Base-by-base conservation (phyloP, 2,888 invertebrate genomes). In the Harpalus rubripes region DNA sequence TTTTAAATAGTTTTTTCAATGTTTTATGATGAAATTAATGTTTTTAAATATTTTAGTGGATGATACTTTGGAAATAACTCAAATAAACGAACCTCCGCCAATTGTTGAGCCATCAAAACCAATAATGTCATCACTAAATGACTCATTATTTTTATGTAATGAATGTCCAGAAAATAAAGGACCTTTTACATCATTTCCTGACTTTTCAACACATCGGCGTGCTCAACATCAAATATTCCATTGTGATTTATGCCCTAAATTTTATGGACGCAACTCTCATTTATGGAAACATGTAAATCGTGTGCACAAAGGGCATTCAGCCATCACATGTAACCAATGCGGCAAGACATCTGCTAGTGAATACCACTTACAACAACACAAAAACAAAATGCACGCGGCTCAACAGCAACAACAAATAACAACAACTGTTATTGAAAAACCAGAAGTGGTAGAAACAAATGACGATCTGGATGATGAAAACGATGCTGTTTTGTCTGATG, bases 251-350 rank as follows among this genome's bases (percentile, higher is more conserved):
- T 94, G 94, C 87, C 92, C 92, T 87, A 94, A 94, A 87, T 93
- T 92, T 87, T 94, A 94, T 87, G 93, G 93, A 0, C 89, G 93
- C 10, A 93, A 93, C 26, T 93, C 93, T 8, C 94, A 94, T 87
- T 88, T 94, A 10, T 94, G 94, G 94, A 94, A 94, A 87, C 94
- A 94, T 87, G 94, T 94, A 0, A 93, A 93, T 87, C 90, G 93
- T 61, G 91, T 93, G 10, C 94, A 94, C 87, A 91, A 91, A 22
- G 80, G 93, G 12, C 93, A 94, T 88, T 92, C 92, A n/a, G 93
- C 93, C 85, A 92, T 94, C 6, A 94, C 94, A 0, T 94, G 94
- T 87, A 92, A 92, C 59, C 90, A 93, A 63, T 94, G 94, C 87
- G 90, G 92, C 86, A 93, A 93, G 87, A 93, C 93, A 0, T 93